Evolutionary conservation across 1,140 invertebrate genomes (phyloP), one percentile per base, ranked within the genome.

Genomic region (Cyphomyrmex costatus): DNA sequence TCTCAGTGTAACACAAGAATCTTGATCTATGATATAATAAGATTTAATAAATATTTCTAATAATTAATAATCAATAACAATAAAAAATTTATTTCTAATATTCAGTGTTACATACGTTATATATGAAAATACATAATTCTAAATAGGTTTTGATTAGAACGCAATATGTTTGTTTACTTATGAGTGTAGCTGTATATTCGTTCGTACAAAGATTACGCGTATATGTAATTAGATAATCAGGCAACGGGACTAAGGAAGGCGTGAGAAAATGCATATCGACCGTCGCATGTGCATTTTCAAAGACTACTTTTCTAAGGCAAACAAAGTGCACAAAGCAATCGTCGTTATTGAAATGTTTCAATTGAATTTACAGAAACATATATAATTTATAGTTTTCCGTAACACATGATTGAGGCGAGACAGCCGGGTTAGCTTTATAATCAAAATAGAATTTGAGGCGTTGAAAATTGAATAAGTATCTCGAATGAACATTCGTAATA

Each of bases 211-310:
- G 21, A 73, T 82, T 84, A 63, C n/a, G 68, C 68, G 58, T 71
- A 49, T 61, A 33, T 33, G 27, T 21, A 79, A 76, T 49, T 60
- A 76, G 42, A 76, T 74, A 84, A 84, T 74, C 42, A 49, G 42
- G 42, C 21, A 84, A 60, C 56, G 33, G 58, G 24, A 33, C 63
- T 74, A 60, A 42, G 74, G 36, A 68, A 85, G 63, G 82, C 60
- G 60, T 58, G 68, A n/a, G 66, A 82, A 73, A 79, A 79, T 71
- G 10, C 49, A 42, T 71, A 80, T 79, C 58, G 42, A 74, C 30
- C n/a, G 14, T 60, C 19, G 42, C 21, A 21, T 5, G 6, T 49
- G 21, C 12, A 27, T 61, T 46, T 46, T 19, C 19, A 36, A 60
- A 46, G 14, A 65, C 24, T 5, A 84, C 21, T 80, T 58, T 70